Conservation (phyloP, 2,888 invertebrate genomes). For the Acronicta aceris region DNA sequence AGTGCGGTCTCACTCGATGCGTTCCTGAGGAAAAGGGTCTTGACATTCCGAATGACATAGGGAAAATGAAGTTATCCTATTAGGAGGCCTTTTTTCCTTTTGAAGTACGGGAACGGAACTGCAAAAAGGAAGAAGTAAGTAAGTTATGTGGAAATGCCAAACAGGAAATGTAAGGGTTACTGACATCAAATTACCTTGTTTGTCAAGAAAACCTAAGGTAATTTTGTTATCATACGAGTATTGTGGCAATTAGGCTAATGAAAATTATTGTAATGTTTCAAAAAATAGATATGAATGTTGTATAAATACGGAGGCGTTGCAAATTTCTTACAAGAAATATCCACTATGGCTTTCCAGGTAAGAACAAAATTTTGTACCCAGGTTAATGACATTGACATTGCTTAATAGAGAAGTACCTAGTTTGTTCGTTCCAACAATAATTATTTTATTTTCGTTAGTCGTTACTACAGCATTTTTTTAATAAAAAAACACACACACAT, state of each 20-base stretch:
- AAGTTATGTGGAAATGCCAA: background rate
- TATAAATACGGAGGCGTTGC: slow-evolving; percentile 52
- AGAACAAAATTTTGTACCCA: slow-evolving; percentile 6
- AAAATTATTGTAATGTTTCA: slow-evolving; percentile 47
- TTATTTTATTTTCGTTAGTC: too few species aligned
- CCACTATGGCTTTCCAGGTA: slow-evolving; percentile 49
- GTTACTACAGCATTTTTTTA: too few species aligned
- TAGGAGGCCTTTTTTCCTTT: too few species aligned
- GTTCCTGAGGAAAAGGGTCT: too few species aligned
- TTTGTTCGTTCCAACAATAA: too few species aligned
- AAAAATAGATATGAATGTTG: slow-evolving; percentile 46
- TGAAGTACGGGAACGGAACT: too few species aligned
- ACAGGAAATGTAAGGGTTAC: slow-evolving; percentile 34
- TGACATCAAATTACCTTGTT: slow-evolving; percentile 40
- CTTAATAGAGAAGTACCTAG: too few species aligned
- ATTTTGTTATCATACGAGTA: slow-evolving; percentile 39
- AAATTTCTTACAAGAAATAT: slow-evolving; percentile 3
- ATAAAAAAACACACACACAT: too few species aligned
- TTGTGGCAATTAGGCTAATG: slow-evolving; percentile 36
- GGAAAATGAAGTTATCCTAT: too few species aligned
- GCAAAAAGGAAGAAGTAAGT: background rate
- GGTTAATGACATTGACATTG: too few species aligned
- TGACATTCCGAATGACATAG: too few species aligned
- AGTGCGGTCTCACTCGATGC: too few species aligned
- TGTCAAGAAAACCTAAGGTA: slow-evolving; percentile 33